Evolutionary conservation across 1,140 invertebrate genomes (phyloP), one percentile per base, ranked within the genome.

Genomic region (Oreohelix idahoensis): DNA sequence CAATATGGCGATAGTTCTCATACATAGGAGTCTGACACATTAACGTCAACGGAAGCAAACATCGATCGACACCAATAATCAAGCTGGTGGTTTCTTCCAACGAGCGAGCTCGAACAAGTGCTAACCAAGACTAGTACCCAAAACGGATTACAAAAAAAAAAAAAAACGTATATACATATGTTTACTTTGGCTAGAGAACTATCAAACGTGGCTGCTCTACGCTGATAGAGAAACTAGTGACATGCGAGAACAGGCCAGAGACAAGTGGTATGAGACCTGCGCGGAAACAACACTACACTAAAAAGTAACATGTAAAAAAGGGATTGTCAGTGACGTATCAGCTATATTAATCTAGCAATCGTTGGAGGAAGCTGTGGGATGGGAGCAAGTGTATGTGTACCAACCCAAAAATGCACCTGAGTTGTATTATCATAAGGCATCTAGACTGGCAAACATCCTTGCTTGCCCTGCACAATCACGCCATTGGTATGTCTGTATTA

Each of bases 1-100:
- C 63, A 66, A 35, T 66, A 66, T 35, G 63, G 63, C 63, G 63
- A 66, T 66, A 66, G n/a, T 66, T 66, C 63, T 66, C 53, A n/a
- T 58, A 66, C 63, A 66, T 32, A 66, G 8, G 10, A 10, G 26
- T 58, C 53, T 58, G 17, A 29, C 63, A 66, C 63, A 32, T 66
- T n/a, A 66, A 66, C n/a, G 63, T 66, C 63, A 66, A 66, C n/a
- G 63, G 63, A 66, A 66, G 29, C 63, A 66, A 32, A 32, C 29
- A 66, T 66, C 63, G 63, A 66, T 32, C 29, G 29, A 66, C 53
- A 58, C n/a, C 29, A 66, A 66, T 66, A 66, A 66, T 35, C n/a
- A 66, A 32, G 63, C 63, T 66, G 63, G 29, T 32, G 63, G 63
- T 66, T 66, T 32, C n/a, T 66, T 23, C 63, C n/a, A 66, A 66